Evolutionary conservation across 1,140 invertebrate species (phyloP).

Genomic region (Anastrepha ludens): DNA sequence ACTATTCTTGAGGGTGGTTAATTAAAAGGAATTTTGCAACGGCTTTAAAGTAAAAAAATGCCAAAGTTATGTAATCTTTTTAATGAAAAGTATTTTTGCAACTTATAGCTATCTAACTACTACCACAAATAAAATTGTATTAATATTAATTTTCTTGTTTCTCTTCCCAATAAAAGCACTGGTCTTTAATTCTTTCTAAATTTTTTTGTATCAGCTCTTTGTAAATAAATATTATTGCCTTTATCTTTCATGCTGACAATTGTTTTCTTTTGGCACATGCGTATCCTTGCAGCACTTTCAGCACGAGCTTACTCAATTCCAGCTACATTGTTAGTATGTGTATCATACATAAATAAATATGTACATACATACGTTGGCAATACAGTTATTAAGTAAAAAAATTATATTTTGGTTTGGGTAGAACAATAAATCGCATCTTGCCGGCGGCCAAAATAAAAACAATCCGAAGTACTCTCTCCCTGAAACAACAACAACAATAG

Average conservation of each 20-base stretch:
- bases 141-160: neutral
- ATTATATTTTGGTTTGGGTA: neutral
- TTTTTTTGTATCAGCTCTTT: neutral
- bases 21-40: neutral
- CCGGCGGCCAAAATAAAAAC: conserved; percentile 1
- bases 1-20: neutral
- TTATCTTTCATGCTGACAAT: neutral
- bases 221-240: neutral
- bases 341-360: no score
- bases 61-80: no score
- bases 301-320: no score
- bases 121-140: no score
- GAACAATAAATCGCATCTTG: neutral
- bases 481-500: neutral
- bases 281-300: neutral
- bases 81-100: no score
- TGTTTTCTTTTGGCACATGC: neutral
- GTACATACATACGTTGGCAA: no score
- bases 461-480: neutral
- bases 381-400: neutral
- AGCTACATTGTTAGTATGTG: no score
- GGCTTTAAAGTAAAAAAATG: neutral
- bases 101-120: no score
- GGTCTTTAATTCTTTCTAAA: no score
- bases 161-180: neutral